Evolutionary conservation across 1,140 invertebrate genomes (phyloP).

Genomic region (Drosophila tropicalis): DNA sequence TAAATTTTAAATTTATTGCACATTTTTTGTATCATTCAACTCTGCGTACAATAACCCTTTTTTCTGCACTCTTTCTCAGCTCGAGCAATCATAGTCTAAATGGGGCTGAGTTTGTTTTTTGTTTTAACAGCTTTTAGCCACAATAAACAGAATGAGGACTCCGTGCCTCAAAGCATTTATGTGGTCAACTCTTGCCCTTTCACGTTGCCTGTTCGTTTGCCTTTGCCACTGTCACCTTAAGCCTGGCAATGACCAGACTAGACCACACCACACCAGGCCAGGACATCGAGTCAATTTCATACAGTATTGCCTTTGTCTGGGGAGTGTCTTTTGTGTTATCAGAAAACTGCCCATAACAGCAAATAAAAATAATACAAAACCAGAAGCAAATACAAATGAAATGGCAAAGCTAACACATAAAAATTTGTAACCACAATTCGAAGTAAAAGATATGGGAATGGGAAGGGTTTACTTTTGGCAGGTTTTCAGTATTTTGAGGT

Average conservation of each 20-base stretch:
- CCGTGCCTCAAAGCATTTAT: not conserved
- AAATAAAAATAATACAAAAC: slow-evolving; percentile 35
- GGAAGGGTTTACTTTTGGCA: slow-evolving; percentile 14
- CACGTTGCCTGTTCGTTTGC: not conserved
- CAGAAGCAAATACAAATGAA: slow-evolving; percentile 58
- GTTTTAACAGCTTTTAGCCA: slow-evolving; percentile 10
- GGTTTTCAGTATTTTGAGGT: slow-evolving; percentile 15
- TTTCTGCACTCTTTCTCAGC: not conserved
- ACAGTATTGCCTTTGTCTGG: slow-evolving; percentile 8
- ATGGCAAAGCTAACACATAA: slow-evolving; percentile 68
- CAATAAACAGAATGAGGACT: slow-evolving; percentile 4
- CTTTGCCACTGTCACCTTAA: slow-evolving; percentile 7
- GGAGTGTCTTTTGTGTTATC: slow-evolving; percentile 20
- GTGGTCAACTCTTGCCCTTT: slow-evolving; percentile 5
- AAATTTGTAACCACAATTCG: slow-evolving; percentile 66
- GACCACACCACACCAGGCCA: not conserved
- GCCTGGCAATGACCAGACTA: not conserved
- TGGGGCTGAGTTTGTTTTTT: not conserved
- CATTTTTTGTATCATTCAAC: not conserved
- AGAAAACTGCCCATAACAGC: slow-evolving; percentile 22
- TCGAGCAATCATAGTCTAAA: not conserved
- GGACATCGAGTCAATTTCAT: slow-evolving; percentile 19
- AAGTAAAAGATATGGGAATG: not conserved
- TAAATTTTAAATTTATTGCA: not conserved
- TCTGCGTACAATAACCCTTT: slow-evolving; percentile 1